These are phyloP conservation scores for Heliconius sara DNA, from an alignment of 2,888 invertebrate species.

Conservation along the genomic window DNA sequence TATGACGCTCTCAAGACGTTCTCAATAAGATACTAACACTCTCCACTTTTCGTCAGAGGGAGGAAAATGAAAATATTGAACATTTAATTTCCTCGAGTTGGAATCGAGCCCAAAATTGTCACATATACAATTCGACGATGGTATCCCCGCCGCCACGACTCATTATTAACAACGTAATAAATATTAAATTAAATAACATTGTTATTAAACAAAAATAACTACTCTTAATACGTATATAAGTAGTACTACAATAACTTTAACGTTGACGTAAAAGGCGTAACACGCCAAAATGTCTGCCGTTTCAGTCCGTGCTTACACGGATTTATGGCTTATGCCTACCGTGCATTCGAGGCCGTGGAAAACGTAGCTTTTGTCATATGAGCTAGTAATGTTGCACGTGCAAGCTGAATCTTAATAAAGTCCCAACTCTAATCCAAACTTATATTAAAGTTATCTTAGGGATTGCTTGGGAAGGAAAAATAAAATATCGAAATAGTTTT, in stretches of 20 bases:
- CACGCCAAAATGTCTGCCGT: slow-evolving; percentile 40
- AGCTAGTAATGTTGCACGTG: slow-evolving; percentile 42
- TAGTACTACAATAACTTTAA: slow-evolving; percentile 23
- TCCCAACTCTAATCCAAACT: slow-evolving; percentile 40
- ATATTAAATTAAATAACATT: too few species aligned
- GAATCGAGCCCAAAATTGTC: too few species aligned
- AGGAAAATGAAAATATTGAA: too few species aligned
- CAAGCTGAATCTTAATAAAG: slow-evolving; percentile 39
- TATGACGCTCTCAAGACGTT: too few species aligned
- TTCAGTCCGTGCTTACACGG: slow-evolving; percentile 45
- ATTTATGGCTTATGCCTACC: slow-evolving; percentile 58
- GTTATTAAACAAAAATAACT: too few species aligned
- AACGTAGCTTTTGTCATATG: slow-evolving; percentile 47
- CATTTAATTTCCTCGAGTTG: too few species aligned
- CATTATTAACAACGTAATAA: too few species aligned
- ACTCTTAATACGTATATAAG: neutral
- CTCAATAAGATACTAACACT: too few species aligned
- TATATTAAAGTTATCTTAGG: slow-evolving; percentile 41
- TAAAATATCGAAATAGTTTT: slow-evolving; percentile 36
- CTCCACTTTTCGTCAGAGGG: too few species aligned
- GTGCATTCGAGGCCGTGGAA: slow-evolving; percentile 43
- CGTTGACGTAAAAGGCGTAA: slow-evolving; percentile 38
- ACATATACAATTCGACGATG: too few species aligned
- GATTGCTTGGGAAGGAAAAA: slow-evolving; percentile 24
- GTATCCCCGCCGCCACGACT: too few species aligned